These are phyloP conservation scores for Hippoglossus hippoglossus DNA, from an alignment of 2,797 vertebrate genomes.

Conservation along the genomic window DNA sequence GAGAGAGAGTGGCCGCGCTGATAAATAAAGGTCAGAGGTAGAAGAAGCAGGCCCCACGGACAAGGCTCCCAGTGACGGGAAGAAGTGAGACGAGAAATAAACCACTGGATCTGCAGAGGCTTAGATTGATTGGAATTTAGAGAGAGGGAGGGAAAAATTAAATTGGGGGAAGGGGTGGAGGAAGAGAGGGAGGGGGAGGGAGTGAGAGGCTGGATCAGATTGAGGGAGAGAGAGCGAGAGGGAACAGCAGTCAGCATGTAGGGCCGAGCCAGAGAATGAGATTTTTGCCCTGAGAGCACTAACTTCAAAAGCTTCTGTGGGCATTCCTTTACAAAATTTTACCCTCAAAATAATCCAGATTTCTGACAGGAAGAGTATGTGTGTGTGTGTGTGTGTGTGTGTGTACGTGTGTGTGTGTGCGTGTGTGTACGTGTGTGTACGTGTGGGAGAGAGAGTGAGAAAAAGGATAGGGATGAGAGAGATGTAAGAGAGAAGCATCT, in stretches of 20 bases:
- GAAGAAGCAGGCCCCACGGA: slow-evolving; percentile 26
- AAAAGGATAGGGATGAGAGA: slow-evolving; percentile 32
- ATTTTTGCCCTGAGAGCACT: slow-evolving; percentile 69
- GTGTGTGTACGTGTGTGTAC: background rate
- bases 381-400: slow-evolving; percentile 8
- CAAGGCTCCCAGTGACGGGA: slow-evolving; percentile 43
- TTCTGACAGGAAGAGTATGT: slow-evolving; percentile 33
- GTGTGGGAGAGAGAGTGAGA: slow-evolving; percentile 12
- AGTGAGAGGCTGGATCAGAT: slow-evolving; percentile 42
- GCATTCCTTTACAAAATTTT: slow-evolving; percentile 67
- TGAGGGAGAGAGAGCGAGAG: slow-evolving; percentile 25
- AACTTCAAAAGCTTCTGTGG: slow-evolving; percentile 73
- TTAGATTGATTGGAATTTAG: slow-evolving; percentile 77
- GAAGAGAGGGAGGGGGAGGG: background rate
- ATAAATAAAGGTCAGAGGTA: slow-evolving; percentile 74
- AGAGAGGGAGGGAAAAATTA: slow-evolving; percentile 57
- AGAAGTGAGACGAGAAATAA: slow-evolving; percentile 59
- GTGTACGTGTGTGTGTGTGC: background rate
- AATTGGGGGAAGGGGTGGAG: slow-evolving; percentile 41
- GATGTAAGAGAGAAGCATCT: slow-evolving; percentile 48
- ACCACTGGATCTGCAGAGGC: slow-evolving; percentile 58
- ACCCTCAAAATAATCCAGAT: slow-evolving; percentile 72
- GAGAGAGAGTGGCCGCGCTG: slow-evolving; percentile 45
- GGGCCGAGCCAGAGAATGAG: slow-evolving; percentile 64
- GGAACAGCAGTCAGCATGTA: slow-evolving; percentile 68